A percentile compares a stretch with the other conserved stretches of the same genome.
Evolutionary conservation across 1,140 invertebrate species (phyloP).

Genomic region (Zaprionus kolodkinae): DNA sequence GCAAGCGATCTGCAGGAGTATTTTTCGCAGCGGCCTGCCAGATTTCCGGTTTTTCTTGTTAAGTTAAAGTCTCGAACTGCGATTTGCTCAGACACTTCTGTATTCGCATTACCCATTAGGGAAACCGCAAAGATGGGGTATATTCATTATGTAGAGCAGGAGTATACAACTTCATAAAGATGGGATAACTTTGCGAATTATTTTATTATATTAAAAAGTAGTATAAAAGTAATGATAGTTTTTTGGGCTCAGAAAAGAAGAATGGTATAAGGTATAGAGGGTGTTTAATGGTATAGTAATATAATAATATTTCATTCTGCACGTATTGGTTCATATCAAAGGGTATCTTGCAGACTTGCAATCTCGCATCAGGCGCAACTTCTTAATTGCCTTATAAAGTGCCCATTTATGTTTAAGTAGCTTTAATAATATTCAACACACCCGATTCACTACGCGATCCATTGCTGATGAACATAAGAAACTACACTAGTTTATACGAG

Average conservation of each 20-base stretch:
- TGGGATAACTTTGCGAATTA: too few species aligned
- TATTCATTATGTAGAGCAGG: background rate
- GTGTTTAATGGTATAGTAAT: too few species aligned
- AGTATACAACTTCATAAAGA: too few species aligned
- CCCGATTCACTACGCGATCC: background rate
- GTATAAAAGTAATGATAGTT: too few species aligned
- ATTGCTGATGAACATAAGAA: background rate
- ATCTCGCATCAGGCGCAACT: background rate
- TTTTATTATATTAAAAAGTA: too few species aligned
- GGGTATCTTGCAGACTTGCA: background rate
- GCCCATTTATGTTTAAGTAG: slow-evolving; percentile 7
- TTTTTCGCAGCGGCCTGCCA: background rate
- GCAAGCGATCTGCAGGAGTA: slow-evolving; percentile 5
- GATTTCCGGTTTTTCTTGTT: slow-evolving; percentile 12
- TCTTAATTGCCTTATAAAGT: slow-evolving; percentile 2
- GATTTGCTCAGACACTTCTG: slow-evolving; percentile 7
- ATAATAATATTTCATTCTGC: too few species aligned
- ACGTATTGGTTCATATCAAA: background rate
- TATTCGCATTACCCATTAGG: background rate
- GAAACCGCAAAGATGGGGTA: background rate
- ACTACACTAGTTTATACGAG: background rate
- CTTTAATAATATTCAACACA: background rate
- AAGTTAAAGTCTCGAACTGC: background rate
- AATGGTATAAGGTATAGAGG: too few species aligned
- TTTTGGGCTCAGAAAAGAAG: too few species aligned